These are phyloP conservation scores for Pagetopsis macropterus DNA, from an alignment of 2,797 vertebrate species.

Conservation along the genomic window DNA sequence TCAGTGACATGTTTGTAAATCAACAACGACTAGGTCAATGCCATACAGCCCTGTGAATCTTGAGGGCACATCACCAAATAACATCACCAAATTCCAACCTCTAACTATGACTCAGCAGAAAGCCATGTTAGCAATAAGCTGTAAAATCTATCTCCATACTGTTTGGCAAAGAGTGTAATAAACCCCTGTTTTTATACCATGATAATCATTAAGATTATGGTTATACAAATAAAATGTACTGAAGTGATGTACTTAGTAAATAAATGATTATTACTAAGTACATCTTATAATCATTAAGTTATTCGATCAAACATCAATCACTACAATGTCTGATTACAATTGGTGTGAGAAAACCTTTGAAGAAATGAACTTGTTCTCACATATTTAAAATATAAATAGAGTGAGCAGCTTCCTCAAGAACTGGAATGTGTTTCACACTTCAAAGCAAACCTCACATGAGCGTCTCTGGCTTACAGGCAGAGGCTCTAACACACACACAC, in stretches of 20 bases:
- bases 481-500: slow-evolving; percentile 6
- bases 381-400: slow-evolving; percentile 17
- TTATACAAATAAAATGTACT: background rate
- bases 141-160: background rate
- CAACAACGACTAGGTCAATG: slow-evolving; percentile 28
- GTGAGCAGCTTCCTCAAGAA: background rate
- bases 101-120: slow-evolving; percentile 10
- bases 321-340: background rate
- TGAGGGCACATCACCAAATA: slow-evolving; percentile 2
- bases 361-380: slow-evolving; percentile 1
- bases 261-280: background rate
- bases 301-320: background rate
- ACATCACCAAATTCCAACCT: slow-evolving; percentile 40
- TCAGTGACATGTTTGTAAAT: slow-evolving; percentile 37
- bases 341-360: background rate
- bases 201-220: background rate
- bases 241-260: background rate
- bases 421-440: slow-evolving; percentile 21
- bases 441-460: slow-evolving; percentile 26
- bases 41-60: slow-evolving; percentile 25
- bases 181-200: background rate
- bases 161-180: background rate
- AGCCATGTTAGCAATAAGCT: slow-evolving; percentile 1
- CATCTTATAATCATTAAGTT: background rate
- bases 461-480: background rate